Evolutionary conservation across 2,888 invertebrate species (phyloP).

Genomic region (Drosophila suboccidentalis): DNA sequence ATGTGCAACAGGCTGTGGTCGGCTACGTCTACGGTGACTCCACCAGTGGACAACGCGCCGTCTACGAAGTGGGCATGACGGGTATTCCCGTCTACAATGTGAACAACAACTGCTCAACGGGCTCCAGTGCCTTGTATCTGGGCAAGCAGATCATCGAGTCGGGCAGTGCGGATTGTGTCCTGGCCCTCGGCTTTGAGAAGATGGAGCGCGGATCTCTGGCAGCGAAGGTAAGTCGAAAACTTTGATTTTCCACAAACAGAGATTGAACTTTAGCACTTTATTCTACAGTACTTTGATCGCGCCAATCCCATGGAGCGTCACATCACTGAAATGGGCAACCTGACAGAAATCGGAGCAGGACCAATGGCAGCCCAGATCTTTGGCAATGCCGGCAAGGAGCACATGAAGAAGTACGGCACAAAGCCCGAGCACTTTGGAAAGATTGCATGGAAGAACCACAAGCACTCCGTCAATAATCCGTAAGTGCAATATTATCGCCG

Average conservation of each 20-base stretch:
- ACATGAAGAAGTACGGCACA: constrained; percentile 93
- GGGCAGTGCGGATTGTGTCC: constrained; percentile 93
- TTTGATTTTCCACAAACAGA: not conserved
- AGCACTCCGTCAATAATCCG: constrained; percentile 98
- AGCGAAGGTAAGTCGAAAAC: constrained; percentile 87
- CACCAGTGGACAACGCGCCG: constrained; percentile 96
- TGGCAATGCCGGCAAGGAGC: constrained; percentile 97
- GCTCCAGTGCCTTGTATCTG: constrained; percentile 95
- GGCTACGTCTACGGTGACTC: constrained; percentile 99
- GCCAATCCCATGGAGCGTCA: constrained; percentile 96
- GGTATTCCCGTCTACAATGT: constrained; percentile 99
- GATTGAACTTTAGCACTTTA: not conserved
- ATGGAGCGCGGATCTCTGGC: constrained; percentile 97
- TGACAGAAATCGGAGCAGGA: constrained; percentile 92
- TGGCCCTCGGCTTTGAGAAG: constrained; percentile 99
- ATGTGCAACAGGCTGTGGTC: constrained; percentile 95
- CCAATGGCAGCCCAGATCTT: constrained; percentile 98
- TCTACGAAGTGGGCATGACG: constrained; percentile 97
- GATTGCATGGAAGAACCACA: constrained; percentile 99
- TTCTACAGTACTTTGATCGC: constrained; percentile 90
- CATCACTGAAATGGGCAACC: constrained; percentile 93
- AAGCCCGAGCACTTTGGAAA: constrained; percentile 97
- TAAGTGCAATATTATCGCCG: constrained; percentile 85
- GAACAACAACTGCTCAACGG: constrained; percentile 99
- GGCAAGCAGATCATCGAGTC: constrained; percentile 97